Evolutionary conservation across 2,888 invertebrate genomes (phyloP), one percentile per base, ranked within the genome.

Genomic region (Parascotia fuliginaria): DNA sequence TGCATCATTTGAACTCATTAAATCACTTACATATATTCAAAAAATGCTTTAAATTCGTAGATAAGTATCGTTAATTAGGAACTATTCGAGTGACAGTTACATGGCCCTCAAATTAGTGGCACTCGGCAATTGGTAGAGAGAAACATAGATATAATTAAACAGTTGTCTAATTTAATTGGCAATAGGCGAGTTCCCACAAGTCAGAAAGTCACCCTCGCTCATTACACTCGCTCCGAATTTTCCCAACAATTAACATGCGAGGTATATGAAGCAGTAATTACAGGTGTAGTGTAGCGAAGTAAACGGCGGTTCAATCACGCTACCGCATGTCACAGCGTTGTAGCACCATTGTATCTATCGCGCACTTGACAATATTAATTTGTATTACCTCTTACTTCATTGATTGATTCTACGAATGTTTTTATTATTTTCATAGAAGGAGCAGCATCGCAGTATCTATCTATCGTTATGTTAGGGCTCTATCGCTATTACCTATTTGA

Each of bases 141-240:
- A 47, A 11, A 62, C 64, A 62, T 70, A 68, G 76, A 76, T 80
- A 77, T 89, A 89, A 91, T 87, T 85, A 85, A 87, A 86, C 81
- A 88, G 85, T 88, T 87, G 87, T 89, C 88, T 87, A 86, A 86
- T 86, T 84, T 89, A 89, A 91, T 91, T 90, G 89, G 89, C 91
- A 89, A 88, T 84, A 77, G 79, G 91, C 77, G 79, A 72, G 87
- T 90, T 91, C 91, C 89, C 91, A 90, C 87, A 81, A 81, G 85
- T 78, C 83, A 81, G 77, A 83, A 85, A 85, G 85, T 82, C 87
- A 85, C 88, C 90, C 89, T 83, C 85, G 73, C 70, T 78, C 70
- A 73, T 83, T 83, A 80, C 69, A 67, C 51, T 68, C 68, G 69
- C 64, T 74, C 79, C 78, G 61, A 86, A 81, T 83, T 83, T 85